Base-by-base conservation (phyloP, 2,888 invertebrate species). In the Axea sp. region DNA sequence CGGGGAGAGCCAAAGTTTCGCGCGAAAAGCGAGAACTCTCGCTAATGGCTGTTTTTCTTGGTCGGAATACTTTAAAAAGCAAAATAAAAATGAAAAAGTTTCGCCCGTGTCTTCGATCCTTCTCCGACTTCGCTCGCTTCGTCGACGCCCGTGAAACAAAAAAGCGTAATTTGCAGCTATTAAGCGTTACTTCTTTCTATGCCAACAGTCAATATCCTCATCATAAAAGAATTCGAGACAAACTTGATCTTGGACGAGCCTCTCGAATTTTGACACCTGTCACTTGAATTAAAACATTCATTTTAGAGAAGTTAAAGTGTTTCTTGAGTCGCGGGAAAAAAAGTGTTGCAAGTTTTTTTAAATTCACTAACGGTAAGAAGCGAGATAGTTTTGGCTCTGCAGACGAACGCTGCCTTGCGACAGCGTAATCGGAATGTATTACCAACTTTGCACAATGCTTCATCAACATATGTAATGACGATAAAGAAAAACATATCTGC, bases 1-100 rank as follows among this genome's bases (percentile, higher is more conserved):
- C 80, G 72, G 74, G 77, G 71, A 65, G 82, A 77, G 82, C 80
- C 80, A 85, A 87, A 86, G 86, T 87, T 86, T 86, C 82, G 81
- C 82, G 85, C 85, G 85, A 87, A 86, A 87, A 86, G 84, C 86
- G 84, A 87, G 86, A 87, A 86, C 86, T 85, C 86, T 83, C 80
- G 86, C 87, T 87, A 87, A 87, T 87, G 87, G 86, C 85, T 87
- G 86, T 86, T 87, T 87, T 87, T 86, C 87, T 87, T 87, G 81
- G 81, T 79, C 78, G 82, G 83, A 84, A 86, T 86, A 85, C 84
- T 86, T 84, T 84, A 86, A 83, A 85, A 83, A 81, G 76, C 74
- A 79, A 80, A 83, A 84, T 84, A 85, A 85, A 85, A 86, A 84
- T 81, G 82, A 79, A 81, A 81, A 81, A 78, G 76, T 78, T 77